These are phyloP conservation scores for Parasteatoda lunata DNA, from an alignment of 2,888 invertebrate genomes.

Conservation along the genomic window DNA sequence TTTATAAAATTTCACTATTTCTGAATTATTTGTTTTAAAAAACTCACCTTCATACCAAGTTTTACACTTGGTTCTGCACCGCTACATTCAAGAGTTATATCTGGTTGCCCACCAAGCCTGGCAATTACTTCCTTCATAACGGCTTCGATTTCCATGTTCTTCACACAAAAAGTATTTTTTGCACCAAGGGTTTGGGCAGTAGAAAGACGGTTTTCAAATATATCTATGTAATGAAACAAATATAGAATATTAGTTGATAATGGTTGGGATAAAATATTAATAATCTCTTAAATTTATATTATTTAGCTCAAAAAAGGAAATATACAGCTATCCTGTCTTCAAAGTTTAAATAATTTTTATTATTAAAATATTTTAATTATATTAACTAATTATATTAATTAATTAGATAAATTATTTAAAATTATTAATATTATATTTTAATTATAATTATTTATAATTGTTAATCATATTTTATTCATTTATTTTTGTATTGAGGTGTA, in stretches of 20 bases:
- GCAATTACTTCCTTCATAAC: slow-evolving; percentile 11
- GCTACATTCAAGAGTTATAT: slow-evolving; percentile 88
- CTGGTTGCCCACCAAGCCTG: slow-evolving; percentile 81
- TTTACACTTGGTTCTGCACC: slow-evolving; percentile 88
- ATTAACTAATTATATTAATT: background rate
- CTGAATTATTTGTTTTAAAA: too few species aligned
- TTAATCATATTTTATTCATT: too few species aligned
- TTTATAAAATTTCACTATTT: too few species aligned
- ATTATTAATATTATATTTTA: background rate
- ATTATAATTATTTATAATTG: too few species aligned
- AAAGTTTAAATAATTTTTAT: too few species aligned
- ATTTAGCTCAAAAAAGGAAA: too few species aligned
- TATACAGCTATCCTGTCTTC: too few species aligned
- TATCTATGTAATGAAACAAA: slow-evolving; percentile 70
- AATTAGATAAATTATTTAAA: background rate
- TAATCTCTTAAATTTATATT: too few species aligned
- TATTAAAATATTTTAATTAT: too few species aligned
- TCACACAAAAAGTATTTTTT: slow-evolving; percentile 72
- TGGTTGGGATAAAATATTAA: too few species aligned
- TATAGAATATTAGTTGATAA: too few species aligned
- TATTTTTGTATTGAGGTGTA: too few species aligned
- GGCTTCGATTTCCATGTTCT: slow-evolving; percentile 27
- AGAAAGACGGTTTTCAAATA: slow-evolving; percentile 73
- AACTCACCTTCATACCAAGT: slow-evolving; percentile 83
- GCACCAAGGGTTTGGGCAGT: slow-evolving; percentile 75